phyloP scores from a whole-genome alignment of 2,797 vertebrate genomes.

The Chaunax sp. region DNA sequence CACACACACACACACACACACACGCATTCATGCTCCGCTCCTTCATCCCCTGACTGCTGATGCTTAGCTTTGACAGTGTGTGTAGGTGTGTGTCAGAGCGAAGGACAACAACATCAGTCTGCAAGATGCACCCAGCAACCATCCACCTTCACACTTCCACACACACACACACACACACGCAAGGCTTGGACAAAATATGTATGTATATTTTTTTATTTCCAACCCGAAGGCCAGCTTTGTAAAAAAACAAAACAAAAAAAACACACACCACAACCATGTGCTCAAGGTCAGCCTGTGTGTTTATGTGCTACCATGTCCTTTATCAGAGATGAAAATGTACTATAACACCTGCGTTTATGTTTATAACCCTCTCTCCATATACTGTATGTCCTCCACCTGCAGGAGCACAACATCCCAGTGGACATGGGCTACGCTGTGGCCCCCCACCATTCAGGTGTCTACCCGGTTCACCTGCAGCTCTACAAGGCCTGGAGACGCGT shows the following conservation, averaged over 20 bases:
- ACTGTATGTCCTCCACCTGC: constrained; percentile 22
- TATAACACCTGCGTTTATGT: constrained; percentile 53
- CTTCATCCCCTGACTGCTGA: constrained; percentile 62
- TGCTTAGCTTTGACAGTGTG: constrained; percentile 74
- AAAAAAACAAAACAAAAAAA: constrained; percentile 35
- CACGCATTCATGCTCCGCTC: constrained; percentile 37
- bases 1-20: constrained; percentile 28
- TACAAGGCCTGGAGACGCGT: constrained; percentile 97
- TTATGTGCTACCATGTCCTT: constrained; percentile 44
- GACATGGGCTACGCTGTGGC: constrained; percentile 96
- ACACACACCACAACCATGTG: constrained; percentile 41
- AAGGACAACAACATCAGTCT: constrained; percentile 82
- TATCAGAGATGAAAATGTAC: constrained; percentile 50
- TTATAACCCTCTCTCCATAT: constrained; percentile 36
- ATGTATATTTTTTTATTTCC: constrained; percentile 54
- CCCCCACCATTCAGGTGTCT: constrained; percentile 97
- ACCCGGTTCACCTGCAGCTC: constrained; percentile 95
- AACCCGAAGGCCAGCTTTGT: constrained; percentile 63
- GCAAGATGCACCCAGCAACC: constrained; percentile 52
- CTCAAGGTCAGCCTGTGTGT: constrained; percentile 64
- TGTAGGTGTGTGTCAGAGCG: constrained; percentile 76
- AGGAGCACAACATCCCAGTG: constrained; percentile 95
- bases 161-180: constrained; percentile 30
- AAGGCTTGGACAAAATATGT: constrained; percentile 45
- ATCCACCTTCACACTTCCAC: constrained; percentile 50